Evolutionary conservation across 1,140 invertebrate species (phyloP).

Genomic region (Macrocentrus cingulum): DNA sequence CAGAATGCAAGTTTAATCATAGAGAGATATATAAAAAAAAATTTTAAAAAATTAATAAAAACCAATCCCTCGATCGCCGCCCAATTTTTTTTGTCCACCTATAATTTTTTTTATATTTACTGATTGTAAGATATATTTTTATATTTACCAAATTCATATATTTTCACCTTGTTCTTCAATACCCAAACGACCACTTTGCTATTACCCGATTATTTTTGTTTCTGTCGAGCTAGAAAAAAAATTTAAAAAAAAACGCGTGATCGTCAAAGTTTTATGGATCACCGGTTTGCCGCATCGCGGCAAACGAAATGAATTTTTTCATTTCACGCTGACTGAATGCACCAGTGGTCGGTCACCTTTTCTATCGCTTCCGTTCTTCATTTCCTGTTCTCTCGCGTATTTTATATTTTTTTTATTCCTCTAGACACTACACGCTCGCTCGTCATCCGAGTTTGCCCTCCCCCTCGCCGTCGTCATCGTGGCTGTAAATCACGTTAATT

Average conservation of each 20-base stretch:
- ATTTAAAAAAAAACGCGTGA: neutral
- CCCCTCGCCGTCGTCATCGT: no score
- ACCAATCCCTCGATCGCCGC: conserved; percentile 30
- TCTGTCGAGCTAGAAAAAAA: no score
- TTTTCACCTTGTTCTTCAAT: no score
- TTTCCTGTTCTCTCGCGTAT: neutral
- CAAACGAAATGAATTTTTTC: conserved; percentile 17
- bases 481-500: no score
- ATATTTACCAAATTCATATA: no score
- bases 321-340: conserved; percentile 9
- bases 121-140: neutral
- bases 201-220: no score
- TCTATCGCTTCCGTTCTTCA: conserved; percentile 1
- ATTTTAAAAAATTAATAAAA: conserved; percentile 19
- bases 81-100: neutral
- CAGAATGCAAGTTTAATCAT: conserved; percentile 29
- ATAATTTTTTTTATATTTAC: neutral
- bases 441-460: neutral
- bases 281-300: neutral
- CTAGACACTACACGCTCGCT: conserved; percentile 2
- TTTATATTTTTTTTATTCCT: conserved; percentile 2
- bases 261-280: conserved; percentile 6
- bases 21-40: neutral
- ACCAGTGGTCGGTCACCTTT: conserved; percentile 8
- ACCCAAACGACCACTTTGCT: no score